A percentile compares a stretch with the other conserved stretches of the same genome.
phyloP scores from a whole-genome alignment of 2,888 invertebrate species.

The Oscheius onirici region DNA sequence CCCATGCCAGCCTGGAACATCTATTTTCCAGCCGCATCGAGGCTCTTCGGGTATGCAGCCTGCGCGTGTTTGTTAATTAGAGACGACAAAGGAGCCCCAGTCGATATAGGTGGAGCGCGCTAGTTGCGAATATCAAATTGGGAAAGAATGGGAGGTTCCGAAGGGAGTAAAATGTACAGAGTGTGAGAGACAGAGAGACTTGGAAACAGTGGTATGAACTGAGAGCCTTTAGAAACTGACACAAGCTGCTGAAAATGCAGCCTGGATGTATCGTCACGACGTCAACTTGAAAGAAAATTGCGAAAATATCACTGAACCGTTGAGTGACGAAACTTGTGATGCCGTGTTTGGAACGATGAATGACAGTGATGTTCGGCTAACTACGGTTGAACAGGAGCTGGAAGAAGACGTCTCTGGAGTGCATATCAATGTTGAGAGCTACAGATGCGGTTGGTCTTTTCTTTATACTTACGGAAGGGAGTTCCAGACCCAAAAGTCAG shows the following conservation, averaged over 20 bases:
- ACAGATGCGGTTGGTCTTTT: slow-evolving; percentile 56
- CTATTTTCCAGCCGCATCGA: slow-evolving; percentile 11
- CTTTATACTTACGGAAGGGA: slow-evolving; percentile 6
- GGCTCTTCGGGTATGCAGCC: slow-evolving; percentile 19
- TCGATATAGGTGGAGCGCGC: slow-evolving; percentile 32
- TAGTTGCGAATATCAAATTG: slow-evolving; percentile 30
- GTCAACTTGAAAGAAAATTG: background rate
- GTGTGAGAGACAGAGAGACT: background rate
- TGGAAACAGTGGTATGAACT: background rate
- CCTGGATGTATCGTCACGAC: slow-evolving; percentile 29
- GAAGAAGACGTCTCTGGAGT: slow-evolving; percentile 45
- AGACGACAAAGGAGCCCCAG: slow-evolving; percentile 19
- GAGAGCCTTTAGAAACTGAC: slow-evolving; percentile 18
- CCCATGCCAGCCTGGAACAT: slow-evolving; percentile 1
- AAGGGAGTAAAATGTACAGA: background rate
- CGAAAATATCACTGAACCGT: slow-evolving; percentile 27
- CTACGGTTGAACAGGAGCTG: slow-evolving; percentile 13
- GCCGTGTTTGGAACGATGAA: slow-evolving; percentile 44
- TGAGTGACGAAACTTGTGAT: slow-evolving; percentile 39
- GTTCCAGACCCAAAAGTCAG: slow-evolving; percentile 58
- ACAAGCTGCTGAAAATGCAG: slow-evolving; percentile 19
- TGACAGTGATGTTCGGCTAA: slow-evolving; percentile 44
- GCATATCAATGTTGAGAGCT: slow-evolving; percentile 62
- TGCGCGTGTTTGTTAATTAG: slow-evolving; percentile 22
- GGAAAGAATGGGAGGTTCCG: background rate